Evolutionary conservation across 2,113 vertebrate genomes (phyloP).

Genomic region (Harpagus bidentatus): DNA sequence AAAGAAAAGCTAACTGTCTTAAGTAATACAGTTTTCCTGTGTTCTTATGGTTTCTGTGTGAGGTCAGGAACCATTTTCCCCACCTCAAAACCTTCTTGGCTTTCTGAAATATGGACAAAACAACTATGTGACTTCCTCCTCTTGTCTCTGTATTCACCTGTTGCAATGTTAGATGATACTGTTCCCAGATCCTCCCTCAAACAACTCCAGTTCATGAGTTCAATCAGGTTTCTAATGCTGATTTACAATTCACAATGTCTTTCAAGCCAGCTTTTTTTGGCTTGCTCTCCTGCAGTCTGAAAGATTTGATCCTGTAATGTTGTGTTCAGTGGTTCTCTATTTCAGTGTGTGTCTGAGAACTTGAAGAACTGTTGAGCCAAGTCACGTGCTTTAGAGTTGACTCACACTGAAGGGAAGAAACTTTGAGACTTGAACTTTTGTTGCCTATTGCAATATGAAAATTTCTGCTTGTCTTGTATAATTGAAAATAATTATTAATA

Average conservation of each 20-base stretch:
- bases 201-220: neutral
- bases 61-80: neutral
- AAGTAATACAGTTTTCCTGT: neutral
- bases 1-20: neutral
- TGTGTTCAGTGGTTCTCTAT: neutral
- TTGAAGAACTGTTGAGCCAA: neutral
- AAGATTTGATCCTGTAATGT: neutral
- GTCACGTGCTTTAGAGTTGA: neutral
- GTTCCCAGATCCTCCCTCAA: neutral
- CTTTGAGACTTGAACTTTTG: neutral
- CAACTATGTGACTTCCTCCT: neutral
- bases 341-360: neutral
- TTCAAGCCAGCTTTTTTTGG: neutral
- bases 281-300: neutral
- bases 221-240: neutral
- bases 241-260: neutral
- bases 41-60: neutral
- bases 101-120: neutral
- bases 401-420: neutral
- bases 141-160: neutral
- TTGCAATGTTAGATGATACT: neutral
- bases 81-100: neutral
- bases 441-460: neutral
- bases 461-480: neutral
- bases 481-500: neutral